phyloP scores from a whole-genome alignment of 2,888 invertebrate genomes.

The Torymus auratus region DNA sequence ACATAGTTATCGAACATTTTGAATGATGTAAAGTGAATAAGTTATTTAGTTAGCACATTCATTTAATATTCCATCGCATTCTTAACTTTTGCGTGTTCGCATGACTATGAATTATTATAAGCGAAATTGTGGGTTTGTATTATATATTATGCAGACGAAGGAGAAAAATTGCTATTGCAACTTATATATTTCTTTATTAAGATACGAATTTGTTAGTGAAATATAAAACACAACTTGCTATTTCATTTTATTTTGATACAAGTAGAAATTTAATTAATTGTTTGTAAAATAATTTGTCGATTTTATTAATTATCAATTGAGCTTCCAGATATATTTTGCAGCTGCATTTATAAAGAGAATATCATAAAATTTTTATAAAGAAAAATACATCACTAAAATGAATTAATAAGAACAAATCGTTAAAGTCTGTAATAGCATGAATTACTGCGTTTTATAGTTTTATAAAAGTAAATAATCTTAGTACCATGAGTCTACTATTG shows the following conservation, averaged over 20 bases:
- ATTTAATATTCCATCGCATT: conserved; percentile 12
- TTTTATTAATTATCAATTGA: conserved; percentile 18
- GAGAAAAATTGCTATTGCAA: conserved; percentile 4
- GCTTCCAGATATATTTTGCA: background rate
- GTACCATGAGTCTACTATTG: background rate
- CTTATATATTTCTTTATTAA: background rate
- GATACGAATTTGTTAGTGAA: background rate
- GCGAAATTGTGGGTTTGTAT: conserved; percentile 1
- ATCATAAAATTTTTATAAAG: background rate
- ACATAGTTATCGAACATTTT: too few species aligned
- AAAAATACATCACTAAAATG: background rate
- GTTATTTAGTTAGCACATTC: background rate
- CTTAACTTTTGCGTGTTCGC: conserved; percentile 16
- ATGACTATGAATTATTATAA: conserved; percentile 36
- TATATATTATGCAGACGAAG: conserved; percentile 14
- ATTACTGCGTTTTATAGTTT: conserved; percentile 34
- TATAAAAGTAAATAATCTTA: conserved; percentile 23
- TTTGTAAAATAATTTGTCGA: conserved; percentile 23
- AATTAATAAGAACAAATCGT: background rate
- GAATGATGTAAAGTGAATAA: too few species aligned
- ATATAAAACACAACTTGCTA: background rate
- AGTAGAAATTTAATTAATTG: conserved; percentile 2
- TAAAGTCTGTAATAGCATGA: background rate
- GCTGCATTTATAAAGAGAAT: too few species aligned
- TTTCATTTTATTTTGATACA: conserved; percentile 12